Evolutionary conservation across 2,797 vertebrate genomes (phyloP).

Genomic region (Ataeniobius toweri): DNA sequence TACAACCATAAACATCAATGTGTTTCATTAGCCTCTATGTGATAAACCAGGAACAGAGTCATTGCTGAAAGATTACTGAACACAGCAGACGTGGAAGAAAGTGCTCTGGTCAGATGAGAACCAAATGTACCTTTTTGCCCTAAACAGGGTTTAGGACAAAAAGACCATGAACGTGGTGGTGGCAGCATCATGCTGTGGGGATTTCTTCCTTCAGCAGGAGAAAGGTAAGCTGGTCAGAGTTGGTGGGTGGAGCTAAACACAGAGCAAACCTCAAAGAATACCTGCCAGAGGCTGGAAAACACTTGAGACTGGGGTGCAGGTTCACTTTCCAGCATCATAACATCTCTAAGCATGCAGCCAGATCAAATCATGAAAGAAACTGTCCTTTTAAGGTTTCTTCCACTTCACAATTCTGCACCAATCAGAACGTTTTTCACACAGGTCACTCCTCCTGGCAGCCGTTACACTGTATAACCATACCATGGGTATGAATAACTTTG

Average conservation of each 20-base stretch:
- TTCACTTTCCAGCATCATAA: background rate
- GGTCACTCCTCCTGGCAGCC: too few relatives aligned
- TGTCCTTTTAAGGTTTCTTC: too few relatives aligned
- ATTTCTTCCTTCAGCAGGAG: background rate
- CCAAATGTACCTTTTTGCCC: too few relatives aligned
- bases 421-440: too few relatives aligned
- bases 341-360: too few relatives aligned
- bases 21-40: background rate
- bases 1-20: background rate
- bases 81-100: background rate
- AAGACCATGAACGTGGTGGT: background rate
- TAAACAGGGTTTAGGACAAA: background rate
- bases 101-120: background rate
- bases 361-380: too few relatives aligned
- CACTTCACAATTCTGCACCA: too few relatives aligned
- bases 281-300: background rate
- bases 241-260: background rate
- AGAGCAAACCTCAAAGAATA: background rate
- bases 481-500: background rate
- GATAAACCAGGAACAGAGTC: background rate
- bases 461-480: background rate
- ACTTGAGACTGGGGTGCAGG: background rate
- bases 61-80: background rate
- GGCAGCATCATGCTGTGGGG: slow-evolving; percentile 2
- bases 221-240: background rate